Percentiles rank a stretch among this genome's conserved stretches.
These are phyloP conservation scores for Didymodactylos carnosus DNA, from an alignment of 2,888 invertebrate species.

Conservation along the genomic window DNA sequence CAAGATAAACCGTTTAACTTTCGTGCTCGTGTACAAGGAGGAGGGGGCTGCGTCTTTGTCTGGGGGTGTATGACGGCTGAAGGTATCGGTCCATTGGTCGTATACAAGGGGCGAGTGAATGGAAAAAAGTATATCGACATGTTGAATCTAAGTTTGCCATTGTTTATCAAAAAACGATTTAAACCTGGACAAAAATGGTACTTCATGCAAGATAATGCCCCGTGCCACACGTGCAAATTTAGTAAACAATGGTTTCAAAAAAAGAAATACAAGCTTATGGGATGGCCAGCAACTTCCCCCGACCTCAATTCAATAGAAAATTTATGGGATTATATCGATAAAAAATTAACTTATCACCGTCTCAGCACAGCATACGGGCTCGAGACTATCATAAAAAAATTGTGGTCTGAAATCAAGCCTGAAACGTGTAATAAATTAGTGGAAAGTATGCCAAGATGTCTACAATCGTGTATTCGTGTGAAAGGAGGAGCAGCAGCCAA, in stretches of 20 bases:
- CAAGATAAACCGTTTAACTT: not conserved
- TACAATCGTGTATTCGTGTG: not conserved
- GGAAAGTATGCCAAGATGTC: not conserved
- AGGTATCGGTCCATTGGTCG: not conserved
- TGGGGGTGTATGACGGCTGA: not conserved
- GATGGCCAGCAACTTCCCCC: not conserved
- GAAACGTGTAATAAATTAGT: not conserved
- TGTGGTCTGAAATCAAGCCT: not conserved
- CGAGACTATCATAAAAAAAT: not conserved
- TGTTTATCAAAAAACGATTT: not conserved
- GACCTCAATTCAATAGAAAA: not conserved
- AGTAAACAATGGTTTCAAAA: not conserved
- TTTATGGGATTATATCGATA: not conserved
- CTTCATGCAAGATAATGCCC: not conserved
- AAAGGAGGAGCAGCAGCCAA: not conserved
- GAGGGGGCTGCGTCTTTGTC: not conserved
- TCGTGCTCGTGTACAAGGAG: not conserved
- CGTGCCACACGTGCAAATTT: not conserved
- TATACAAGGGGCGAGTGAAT: not conserved
- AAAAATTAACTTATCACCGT: not conserved
- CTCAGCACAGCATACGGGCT: not conserved
- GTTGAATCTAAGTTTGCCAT: not conserved
- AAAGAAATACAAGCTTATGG: not conserved
- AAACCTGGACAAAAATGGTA: not conserved
- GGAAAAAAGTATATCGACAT: not conserved